Conservation (phyloP, 2,113 vertebrate genomes). For the Gobiocypris rarus region DNA sequence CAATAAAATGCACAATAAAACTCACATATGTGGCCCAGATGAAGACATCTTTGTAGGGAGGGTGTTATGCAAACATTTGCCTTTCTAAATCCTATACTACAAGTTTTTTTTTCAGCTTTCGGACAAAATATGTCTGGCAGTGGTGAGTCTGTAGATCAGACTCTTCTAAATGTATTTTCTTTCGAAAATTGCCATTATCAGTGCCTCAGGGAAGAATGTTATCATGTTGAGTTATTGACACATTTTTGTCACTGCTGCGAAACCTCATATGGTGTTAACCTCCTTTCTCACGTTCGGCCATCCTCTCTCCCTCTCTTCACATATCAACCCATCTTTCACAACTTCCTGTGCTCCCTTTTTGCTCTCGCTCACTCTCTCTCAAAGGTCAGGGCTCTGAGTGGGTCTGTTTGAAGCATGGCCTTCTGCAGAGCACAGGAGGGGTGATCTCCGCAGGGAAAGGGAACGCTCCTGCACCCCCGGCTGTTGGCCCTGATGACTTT, state of each 20-base stretch:
- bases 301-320: constrained; percentile 3
- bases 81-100: not conserved
- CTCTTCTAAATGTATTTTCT: constrained; percentile 19
- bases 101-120: not conserved
- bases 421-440: constrained; percentile 49
- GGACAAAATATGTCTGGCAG: not conserved
- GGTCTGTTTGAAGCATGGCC: constrained; percentile 61
- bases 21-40: not conserved
- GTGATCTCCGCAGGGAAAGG: constrained; percentile 37
- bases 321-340: not conserved
- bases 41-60: not conserved
- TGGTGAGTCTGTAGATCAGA: not conserved
- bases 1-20: not conserved
- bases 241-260: constrained; percentile 47
- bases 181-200: constrained; percentile 35
- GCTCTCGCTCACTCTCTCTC: constrained; percentile 41
- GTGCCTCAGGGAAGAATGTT: constrained; percentile 38
- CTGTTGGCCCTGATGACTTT: constrained; percentile 38
- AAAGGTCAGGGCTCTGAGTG: constrained; percentile 55
- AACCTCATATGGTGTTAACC: constrained; percentile 38
- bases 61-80: not conserved
- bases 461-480: constrained; percentile 39
- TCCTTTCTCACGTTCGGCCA: constrained; percentile 17
- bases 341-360: constrained; percentile 27
- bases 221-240: constrained; percentile 55